Base-by-base conservation (phyloP, 2,797 vertebrate species). In the Esox lucius region DNA sequence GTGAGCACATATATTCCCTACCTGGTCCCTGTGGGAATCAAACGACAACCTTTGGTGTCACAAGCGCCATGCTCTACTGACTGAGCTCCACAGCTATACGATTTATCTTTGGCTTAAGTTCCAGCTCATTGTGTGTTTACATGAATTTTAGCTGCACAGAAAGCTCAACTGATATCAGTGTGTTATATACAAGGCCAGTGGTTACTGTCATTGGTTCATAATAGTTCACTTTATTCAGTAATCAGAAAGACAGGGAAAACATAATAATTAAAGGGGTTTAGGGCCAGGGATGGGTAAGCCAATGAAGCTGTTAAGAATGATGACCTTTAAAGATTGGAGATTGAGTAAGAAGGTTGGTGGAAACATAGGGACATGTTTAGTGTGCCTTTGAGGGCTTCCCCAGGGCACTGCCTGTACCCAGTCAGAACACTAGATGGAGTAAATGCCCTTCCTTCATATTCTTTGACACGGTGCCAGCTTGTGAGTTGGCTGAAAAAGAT, bases 281-380 rank as follows among this genome's bases (percentile, higher is more conserved):
- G 22, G 39, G 33, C 19, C 67, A 24, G 67, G 39, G 39, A 39
- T n/a, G 67, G n/a, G n/a, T 15, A 42, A 3, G 35, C 62, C 31
- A 48, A 49, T 39, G 28, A 65, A 33, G 28, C 75, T 49, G 26
- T 68, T 17, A 17, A 31, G 8, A 13, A 17, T 2, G 17, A 6
- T 49, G 26, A 0, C 49, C 26, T 71, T 73, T 39, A 48, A n/a
- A 72, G 19, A 22, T 67, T 19, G n/a, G 5, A 68, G 15, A 16
- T 15, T 2, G 31, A 31, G 31, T 33, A n/a, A 70, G 53, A 39
- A 78, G 46, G 72, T 73, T 75, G 26, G 26, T 48, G 16, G 5
- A 66, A 28, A 31, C 16, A 31, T 33, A 19, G 28, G 64, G 7
- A 39, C 17, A 39, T 35, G 64, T 35, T 66, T 17, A 17, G 16